Evolutionary conservation across 2,113 vertebrate genomes (phyloP), one percentile per base, ranked within the genome.

Genomic region (Urocynchramus pylzowi): DNA sequence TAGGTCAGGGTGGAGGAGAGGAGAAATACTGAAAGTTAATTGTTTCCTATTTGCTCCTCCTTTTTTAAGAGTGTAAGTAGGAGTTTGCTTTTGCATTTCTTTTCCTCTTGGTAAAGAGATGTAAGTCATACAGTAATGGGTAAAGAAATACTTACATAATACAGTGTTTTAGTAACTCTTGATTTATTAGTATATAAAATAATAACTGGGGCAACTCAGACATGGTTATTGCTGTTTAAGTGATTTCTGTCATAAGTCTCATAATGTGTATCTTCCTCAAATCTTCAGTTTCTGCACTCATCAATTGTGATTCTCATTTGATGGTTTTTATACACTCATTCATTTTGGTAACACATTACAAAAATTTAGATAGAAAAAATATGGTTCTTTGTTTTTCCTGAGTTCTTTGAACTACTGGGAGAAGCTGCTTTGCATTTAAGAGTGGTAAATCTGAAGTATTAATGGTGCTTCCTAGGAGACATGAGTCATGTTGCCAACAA

Each of bases 401-500:
- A 50, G 22, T 61, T 95, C 49, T 77, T 12, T 54, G 57, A 86
- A 52, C 56, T 85, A 19, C 61, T 67, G 47, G 28, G 44, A 74
- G 73, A 86, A 86, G 50, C 73, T 87, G 50, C 74, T 89, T 89
- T 93, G 61, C 60, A 50, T 42, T 92, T 81, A 53, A 71, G 65
- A 5, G 10, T 69, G 77, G 52, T 65, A 63, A 85, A 83, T 89
- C 85, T 89, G 50, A 92, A 79, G 80, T 84, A 94, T 91, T 86
- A 79, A 15, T 95, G 87, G 57, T 93, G 91, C 39, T 93, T 95
- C 90, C 56, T 74, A 80, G 95, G 89, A 93, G 91, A 92, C 82
- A n/a, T 57, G 60, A 90, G 81, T 80, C 35, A 83, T 42, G 81
- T 82, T 90, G 86, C 91, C 96, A 95, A 92, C 96, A 93, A 94